A percentile compares a stretch with the other conserved stretches of the same genome.
phyloP scores from a whole-genome alignment of 2,113 vertebrate species.

The Morone saxatilis region DNA sequence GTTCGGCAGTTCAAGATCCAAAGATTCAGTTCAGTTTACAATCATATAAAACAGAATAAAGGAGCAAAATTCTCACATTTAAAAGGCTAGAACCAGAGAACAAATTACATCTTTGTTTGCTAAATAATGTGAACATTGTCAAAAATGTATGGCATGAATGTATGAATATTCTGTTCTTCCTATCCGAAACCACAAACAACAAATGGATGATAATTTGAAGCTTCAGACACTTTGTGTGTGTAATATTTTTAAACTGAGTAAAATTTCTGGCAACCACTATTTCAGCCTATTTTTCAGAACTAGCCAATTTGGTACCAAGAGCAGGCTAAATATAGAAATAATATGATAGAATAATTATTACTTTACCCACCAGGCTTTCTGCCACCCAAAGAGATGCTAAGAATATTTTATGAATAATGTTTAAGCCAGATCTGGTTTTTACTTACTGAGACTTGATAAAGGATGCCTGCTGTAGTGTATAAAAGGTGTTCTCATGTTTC shows the following conservation, averaged over 20 bases:
- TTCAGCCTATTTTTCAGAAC: neutral
- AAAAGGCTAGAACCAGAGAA: neutral
- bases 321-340: neutral
- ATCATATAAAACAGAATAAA: neutral
- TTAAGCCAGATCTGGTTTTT: neutral
- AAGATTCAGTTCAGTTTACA: neutral
- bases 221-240: neutral
- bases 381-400: neutral
- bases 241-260: neutral
- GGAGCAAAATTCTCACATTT: neutral
- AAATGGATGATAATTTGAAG: neutral
- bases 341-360: conserved; percentile 10
- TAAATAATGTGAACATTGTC: too few relatives aligned
- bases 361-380: neutral
- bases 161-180: neutral
- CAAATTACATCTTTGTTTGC: too few relatives aligned
- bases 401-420: neutral
- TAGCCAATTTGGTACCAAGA: neutral
- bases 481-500: neutral
- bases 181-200: neutral
- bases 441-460: neutral
- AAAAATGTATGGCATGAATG: neutral
- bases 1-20: neutral
- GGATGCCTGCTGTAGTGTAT: neutral
- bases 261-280: neutral